Evolutionary conservation across 2,797 vertebrate species (phyloP).

Genomic region (Poecilia velifera): DNA sequence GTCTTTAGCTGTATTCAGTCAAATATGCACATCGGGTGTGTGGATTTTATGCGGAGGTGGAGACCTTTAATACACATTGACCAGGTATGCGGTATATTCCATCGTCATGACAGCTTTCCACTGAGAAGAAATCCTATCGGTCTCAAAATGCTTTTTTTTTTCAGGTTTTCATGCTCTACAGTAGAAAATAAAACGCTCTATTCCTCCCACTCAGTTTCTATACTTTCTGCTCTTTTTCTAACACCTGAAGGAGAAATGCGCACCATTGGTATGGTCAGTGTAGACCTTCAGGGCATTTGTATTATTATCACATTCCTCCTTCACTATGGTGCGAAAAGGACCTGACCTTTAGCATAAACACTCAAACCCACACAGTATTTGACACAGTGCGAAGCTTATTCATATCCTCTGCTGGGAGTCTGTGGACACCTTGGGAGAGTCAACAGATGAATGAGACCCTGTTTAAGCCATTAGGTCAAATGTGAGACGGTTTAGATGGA

Average conservation of each 20-base stretch:
- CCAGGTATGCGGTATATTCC: conserved; percentile 14
- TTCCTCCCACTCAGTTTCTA: conserved; percentile 32
- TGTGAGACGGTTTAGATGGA: conserved; percentile 24
- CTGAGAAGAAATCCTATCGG: conserved; percentile 32
- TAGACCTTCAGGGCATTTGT: conserved; percentile 51
- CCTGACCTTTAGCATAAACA: conserved; percentile 70
- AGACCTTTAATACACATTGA: conserved; percentile 40
- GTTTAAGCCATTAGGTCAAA: conserved; percentile 44
- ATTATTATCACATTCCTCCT: conserved; percentile 70
- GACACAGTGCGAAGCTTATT: conserved; percentile 40
- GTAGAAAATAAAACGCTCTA: conserved; percentile 25
- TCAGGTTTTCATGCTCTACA: conserved; percentile 14
- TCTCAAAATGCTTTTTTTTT: conserved; percentile 29
- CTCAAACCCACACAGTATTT: conserved; percentile 56
- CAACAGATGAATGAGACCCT: conserved; percentile 41
- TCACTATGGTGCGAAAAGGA: conserved; percentile 51
- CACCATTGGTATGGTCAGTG: conserved; percentile 34
- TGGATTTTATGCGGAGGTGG: conserved; percentile 50
- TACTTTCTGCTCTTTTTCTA: conserved; percentile 1
- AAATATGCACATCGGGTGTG: conserved; percentile 39
- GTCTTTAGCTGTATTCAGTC: conserved; percentile 17
- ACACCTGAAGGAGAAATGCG: conserved; percentile 40
- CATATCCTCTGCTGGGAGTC: conserved; percentile 26
- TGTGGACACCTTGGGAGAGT: conserved; percentile 36
- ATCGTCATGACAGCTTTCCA: conserved; percentile 27